Percentiles rank a stretch among this genome's conserved stretches.
phyloP scores from a whole-genome alignment of 2,113 vertebrate species.

The Aviceda subcristata region DNA sequence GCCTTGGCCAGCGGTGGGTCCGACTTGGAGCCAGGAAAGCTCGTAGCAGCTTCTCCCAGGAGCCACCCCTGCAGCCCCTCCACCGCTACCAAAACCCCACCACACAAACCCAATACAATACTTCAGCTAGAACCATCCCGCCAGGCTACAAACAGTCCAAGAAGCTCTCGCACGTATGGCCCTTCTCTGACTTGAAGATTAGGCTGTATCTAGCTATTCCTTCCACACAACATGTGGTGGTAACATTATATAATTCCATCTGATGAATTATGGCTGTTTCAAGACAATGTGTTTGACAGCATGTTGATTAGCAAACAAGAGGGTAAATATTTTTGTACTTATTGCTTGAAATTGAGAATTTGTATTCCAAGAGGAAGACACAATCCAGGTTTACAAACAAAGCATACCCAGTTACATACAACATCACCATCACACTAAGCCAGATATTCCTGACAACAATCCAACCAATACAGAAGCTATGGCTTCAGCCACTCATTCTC shows the following conservation, averaged over 20 bases:
- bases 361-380: neutral
- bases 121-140: neutral
- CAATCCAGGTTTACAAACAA: neutral
- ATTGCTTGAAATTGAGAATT: neutral
- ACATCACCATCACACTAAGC: neutral
- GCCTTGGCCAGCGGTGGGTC: no score
- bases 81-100: no score
- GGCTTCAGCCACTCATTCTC: neutral
- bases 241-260: neutral
- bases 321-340: neutral
- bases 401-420: neutral
- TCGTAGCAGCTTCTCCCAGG: no score
- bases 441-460: neutral
- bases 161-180: neutral
- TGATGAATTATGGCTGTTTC: neutral
- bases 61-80: no score
- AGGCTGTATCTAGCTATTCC: neutral
- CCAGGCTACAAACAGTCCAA: neutral
- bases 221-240: neutral
- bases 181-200: neutral
- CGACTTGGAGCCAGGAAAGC: no score
- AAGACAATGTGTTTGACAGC: neutral
- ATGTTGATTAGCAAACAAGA: neutral
- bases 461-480: neutral
- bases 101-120: no score